Percentiles rank a stretch among this genome's conserved stretches.
Conservation (phyloP, 2,888 invertebrate species). For the Papilio elwesi region DNA sequence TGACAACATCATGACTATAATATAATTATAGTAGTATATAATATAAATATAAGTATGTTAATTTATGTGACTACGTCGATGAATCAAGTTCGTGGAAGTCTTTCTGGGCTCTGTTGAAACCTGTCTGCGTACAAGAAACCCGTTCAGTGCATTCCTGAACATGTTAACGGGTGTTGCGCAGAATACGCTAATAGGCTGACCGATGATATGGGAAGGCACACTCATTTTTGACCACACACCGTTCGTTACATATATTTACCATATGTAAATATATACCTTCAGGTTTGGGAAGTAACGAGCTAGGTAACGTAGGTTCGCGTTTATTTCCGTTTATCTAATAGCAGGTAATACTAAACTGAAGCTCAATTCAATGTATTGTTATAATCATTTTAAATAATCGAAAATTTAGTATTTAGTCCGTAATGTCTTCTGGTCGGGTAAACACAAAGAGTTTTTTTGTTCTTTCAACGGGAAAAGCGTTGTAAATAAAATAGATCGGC, state of each 20-base stretch:
- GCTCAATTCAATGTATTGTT: background rate
- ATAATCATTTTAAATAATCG: background rate
- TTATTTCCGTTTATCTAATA: background rate
- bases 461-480: constrained; percentile 56
- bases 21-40: too few relatives aligned
- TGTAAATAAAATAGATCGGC: constrained; percentile 60
- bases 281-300: too few relatives aligned
- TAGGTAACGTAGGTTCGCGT: background rate
- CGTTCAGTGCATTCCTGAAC: constrained; percentile 24
- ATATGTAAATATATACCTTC: too few relatives aligned
- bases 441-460: constrained; percentile 28
- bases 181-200: constrained; percentile 38
- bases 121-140: constrained; percentile 24
- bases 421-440: background rate
- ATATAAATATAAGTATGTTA: constrained; percentile 28
- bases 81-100: constrained; percentile 23
- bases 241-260: background rate
- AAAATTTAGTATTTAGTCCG: background rate
- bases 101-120: constrained; percentile 14
- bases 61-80: constrained; percentile 21
- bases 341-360: too few relatives aligned
- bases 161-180: constrained; percentile 22
- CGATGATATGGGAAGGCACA: constrained; percentile 31
- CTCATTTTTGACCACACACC: background rate
- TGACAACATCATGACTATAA: constrained; percentile 10